These are phyloP conservation scores for Cephus sareptanus DNA, from an alignment of 2,888 invertebrate species.

Conservation along the genomic window DNA sequence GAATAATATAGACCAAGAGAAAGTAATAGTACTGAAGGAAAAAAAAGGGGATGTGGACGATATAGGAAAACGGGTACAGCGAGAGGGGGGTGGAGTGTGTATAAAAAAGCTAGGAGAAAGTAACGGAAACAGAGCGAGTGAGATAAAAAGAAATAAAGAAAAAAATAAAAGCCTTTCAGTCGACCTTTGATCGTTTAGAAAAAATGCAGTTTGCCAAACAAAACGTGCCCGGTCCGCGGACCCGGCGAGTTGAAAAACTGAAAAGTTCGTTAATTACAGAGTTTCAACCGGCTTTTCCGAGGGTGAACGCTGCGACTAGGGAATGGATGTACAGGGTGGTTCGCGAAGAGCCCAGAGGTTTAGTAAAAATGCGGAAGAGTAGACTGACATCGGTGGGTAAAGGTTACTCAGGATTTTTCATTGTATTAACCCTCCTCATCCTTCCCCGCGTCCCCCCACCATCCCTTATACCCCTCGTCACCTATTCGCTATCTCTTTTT, in stretches of 20 bases:
- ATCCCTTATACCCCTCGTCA: conserved; percentile 8
- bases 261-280: conserved; percentile 54
- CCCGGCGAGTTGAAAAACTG: conserved; percentile 40
- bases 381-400: neutral
- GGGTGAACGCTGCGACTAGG: neutral
- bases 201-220: conserved; percentile 47
- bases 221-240: conserved; percentile 27
- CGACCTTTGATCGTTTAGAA: conserved; percentile 48
- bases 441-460: neutral
- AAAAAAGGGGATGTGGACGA: neutral
- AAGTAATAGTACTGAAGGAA: neutral
- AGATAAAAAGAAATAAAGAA: conserved; percentile 10
- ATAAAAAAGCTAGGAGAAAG: conserved; percentile 13
- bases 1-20: neutral
- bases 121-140: conserved; percentile 23
- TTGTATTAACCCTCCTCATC: conserved; percentile 9
- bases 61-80: neutral
- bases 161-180: conserved; percentile 16
- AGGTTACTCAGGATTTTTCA: neutral
- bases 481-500: conserved; percentile 15
- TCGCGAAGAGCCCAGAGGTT: conserved; percentile 13
- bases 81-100: conserved; percentile 11
- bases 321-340: conserved; percentile 1
- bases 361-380: conserved; percentile 13
- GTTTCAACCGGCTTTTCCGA: conserved; percentile 36